Base-by-base conservation (phyloP, 2,113 vertebrate species). In the Condylura cristata region DNA sequence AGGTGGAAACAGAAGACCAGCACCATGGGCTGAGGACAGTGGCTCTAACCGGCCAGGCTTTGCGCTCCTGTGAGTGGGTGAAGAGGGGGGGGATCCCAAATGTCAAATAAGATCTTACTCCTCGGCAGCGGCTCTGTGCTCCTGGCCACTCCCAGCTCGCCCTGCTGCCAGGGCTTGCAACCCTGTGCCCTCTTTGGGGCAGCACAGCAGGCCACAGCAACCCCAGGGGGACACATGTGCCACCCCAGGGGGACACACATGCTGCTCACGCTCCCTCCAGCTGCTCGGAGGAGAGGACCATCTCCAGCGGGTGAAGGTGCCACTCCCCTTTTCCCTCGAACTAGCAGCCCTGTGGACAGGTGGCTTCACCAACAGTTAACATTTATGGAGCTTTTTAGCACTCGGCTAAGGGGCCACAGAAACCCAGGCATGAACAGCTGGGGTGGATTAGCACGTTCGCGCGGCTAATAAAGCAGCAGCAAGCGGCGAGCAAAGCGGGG, bases 391-490 rank as follows among this genome's bases (percentile, higher is more conserved):
- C 48, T 91, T 83, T 71, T 56, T 56, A 22, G 53, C 14, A 5
- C 76, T 34, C 79, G 56, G 76, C 63, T 61, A 83, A 68, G 60
- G 51, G 51, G 18, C 37, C 63, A 9, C 26, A 51, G 75, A 66
- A 48, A 34, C 20, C 1, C 14, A 89, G 39, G 34, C 44, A 24
- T 34, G 26, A 28, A 13, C 46, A 51, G 89, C 82, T 53, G 44
- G 41, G 60, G 41, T 41, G 28, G 70, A 66, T 39, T 44, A 72
- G 66, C 41, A 87, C 70, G 60, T 85, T 82, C 68, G 70, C 44
- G 16, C 12, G 39, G 41, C 18, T 34, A 41, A 26, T 16, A 48
- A 32, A 32, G 12, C n/a, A 2, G 12, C 17, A 51, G 53, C 0
- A 37, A 32, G 51, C 3, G 48, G 48, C 10, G 10, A 16, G n/a